Evolutionary conservation across 2,113 vertebrate genomes (phyloP), one percentile per base, ranked within the genome.

Genomic region (Parotia lawesii): DNA sequence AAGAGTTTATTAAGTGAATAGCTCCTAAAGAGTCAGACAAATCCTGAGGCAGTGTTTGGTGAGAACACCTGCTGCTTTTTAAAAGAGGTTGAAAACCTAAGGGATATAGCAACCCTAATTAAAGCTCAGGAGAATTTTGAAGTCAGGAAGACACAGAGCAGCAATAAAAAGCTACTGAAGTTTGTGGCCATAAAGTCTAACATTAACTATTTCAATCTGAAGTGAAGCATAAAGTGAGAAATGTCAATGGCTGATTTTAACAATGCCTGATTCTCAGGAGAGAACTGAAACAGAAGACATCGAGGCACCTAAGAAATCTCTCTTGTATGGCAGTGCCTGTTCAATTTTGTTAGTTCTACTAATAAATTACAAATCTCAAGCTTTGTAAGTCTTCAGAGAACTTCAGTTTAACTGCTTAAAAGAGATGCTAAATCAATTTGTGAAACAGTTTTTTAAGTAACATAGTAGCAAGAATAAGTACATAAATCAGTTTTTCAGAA

Each of bases 71-170:
- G 48, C 80, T 90, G 67, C 33, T 89, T 95, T 96, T 85, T 29
- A 65, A 70, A 84, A 47, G 48, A 50, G 35, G 44, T 81, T 87
- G 70, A 85, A 83, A 90, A 78, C 77, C n/a, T 87, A 53, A 89
- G 83, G 77, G 75, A 69, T 80, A n/a, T 85, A 82, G 29, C 64
- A n/a, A 84, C 56, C 45, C 67, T 95, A 95, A 95, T 94, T 95
- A 95, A 97, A 96, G 23, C 95, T 95, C 74, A 48, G 47, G 88
- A 96, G 90, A 87, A 94, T 95, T 91, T 72, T 90, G 47, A 85
- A 90, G 72, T 82, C 57, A 66, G 42, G 73, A 94, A 92, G 71
- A 80, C 47, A 45, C 58, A 71, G 60, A 91, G 29, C 50, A 78
- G 64, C 72, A 58, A 47, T 90, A 69, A 93, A 83, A 91, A 70